phyloP scores from a whole-genome alignment of 2,797 vertebrate species.

The Gymnothorax reevesii region DNA sequence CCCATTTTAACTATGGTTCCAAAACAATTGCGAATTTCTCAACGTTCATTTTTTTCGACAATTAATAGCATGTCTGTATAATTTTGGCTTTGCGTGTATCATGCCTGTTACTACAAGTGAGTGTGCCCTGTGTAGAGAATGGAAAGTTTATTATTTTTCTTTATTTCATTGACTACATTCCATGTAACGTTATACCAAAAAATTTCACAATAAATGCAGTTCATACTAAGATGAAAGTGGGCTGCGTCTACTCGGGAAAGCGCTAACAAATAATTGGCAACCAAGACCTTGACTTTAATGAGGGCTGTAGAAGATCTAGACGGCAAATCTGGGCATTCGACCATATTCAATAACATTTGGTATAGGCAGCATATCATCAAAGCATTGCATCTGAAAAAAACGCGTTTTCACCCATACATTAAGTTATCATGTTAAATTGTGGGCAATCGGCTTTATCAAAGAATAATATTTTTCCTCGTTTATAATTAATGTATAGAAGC shows the following conservation, averaged over 20 bases:
- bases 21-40: slow-evolving; percentile 1
- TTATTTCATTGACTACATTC: neutral
- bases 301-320: neutral
- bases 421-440: neutral
- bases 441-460: too few species aligned
- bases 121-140: neutral
- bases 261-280: neutral
- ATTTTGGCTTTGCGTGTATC: neutral
- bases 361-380: neutral
- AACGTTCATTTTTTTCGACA: neutral
- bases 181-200: neutral
- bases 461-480: neutral
- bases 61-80: neutral
- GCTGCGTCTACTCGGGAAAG: neutral
- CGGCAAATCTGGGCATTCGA: neutral
- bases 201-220: neutral
- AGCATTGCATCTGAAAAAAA: neutral
- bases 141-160: neutral
- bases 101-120: neutral
- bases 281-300: neutral
- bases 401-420: neutral
- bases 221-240: neutral
- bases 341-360: neutral
- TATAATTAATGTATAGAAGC: neutral
- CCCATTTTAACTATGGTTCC: slow-evolving; percentile 16